Percentiles rank a stretch among this genome's conserved stretches.
phyloP scores from a whole-genome alignment of 2,113 vertebrate species.

The Malurus melanocephalus region DNA sequence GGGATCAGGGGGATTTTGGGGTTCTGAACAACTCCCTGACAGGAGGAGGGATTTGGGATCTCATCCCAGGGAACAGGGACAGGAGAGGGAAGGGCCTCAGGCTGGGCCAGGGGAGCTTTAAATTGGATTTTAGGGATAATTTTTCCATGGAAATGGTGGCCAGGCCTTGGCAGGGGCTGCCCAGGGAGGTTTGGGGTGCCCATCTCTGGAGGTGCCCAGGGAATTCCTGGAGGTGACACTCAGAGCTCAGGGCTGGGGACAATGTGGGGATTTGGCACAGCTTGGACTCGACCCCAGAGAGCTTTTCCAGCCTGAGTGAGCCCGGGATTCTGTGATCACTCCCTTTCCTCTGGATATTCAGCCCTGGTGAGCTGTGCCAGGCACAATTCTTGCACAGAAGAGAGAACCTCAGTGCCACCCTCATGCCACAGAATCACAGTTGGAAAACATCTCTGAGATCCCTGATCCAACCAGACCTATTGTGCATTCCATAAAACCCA shows the following conservation, averaged over 20 bases:
- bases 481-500: too few species aligned
- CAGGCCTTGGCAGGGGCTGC: not conserved
- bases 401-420: too few species aligned
- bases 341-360: too few species aligned
- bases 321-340: too few species aligned
- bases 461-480: too few species aligned
- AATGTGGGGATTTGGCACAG: rapidly evolving
- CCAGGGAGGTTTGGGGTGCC: not conserved
- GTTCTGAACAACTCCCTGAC: not conserved
- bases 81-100: not conserved
- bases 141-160: rapidly evolving
- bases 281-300: too few species aligned
- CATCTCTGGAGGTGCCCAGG: not conserved
- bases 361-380: too few species aligned
- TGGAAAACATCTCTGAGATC: too few species aligned
- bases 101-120: not conserved
- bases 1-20: not conserved
- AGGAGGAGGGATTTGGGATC: not conserved
- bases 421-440: too few species aligned
- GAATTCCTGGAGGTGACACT: not conserved
- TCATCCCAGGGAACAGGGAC: not conserved
- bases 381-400: too few species aligned
- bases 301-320: too few species aligned
- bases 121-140: rapidly evolving
- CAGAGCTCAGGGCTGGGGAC: not conserved